Evolutionary conservation across 2,888 invertebrate genomes (phyloP), one percentile per base, ranked within the genome.

Genomic region (Pollenia griseotomentosa): DNA sequence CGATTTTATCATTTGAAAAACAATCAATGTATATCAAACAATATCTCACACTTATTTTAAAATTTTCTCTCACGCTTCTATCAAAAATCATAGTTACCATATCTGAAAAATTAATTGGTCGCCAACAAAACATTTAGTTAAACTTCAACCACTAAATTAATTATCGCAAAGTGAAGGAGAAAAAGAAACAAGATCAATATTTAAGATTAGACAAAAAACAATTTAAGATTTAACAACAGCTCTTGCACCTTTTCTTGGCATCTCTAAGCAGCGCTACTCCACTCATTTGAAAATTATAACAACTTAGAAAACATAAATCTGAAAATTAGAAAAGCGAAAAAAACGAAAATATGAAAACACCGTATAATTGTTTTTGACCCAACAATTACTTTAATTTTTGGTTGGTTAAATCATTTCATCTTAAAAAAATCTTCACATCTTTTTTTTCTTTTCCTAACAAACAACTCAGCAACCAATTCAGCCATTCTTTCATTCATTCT

Each of bases 251-350:
- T 78, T 68, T 51, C 61, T 44, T 8, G 7, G 12, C 70, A 63
- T 71, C 23, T 40, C 19, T 63, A n/a, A 33, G 10, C 59, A 10
- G 7, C 53, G n/a, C 44, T n/a, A 55, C 44, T 75, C 16, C 51
- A 80, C 68, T 46, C 55, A 71, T 77, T 75, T 75, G 63, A n/a
- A 70, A 79, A 80, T 80, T 75, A 75, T 75, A 85, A 75, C 48
- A 81, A 71, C 65, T 61, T 59, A 14, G 4, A 82, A 66, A 68
- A 71, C 70, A 63, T 59, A 59, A 74, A 66, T 57, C 16, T 33
- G 10, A 40, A 71, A 59, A 19, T 42, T 70, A 10, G 12, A 48
- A 74, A 33, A 61, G 59, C 14, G 48, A 42, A 78, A 71, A 77
- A 59, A 63, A 33, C n/a, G 61, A 2, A 23, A 59, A 48, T 2